These are phyloP conservation scores for Ephydatia muelleri DNA, from an alignment of 37 sponge, comb jelly and placozoan species.

Conservation along the genomic window DNA sequence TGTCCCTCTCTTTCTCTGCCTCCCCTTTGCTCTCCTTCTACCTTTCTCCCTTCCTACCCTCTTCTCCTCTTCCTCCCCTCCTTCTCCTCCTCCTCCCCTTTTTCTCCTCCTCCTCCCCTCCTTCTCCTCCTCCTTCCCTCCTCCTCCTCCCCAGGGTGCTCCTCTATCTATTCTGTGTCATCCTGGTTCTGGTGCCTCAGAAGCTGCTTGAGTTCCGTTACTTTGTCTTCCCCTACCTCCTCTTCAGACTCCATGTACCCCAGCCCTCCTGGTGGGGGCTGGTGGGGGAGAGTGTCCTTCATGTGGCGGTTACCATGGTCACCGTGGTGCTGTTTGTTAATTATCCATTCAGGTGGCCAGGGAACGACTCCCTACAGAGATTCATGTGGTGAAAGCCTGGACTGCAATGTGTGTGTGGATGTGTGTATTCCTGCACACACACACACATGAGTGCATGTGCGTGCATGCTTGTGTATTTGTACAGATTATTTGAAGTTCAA, in stretches of 20 bases:
- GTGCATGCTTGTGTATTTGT: too few relatives aligned
- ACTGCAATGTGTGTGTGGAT: neutral
- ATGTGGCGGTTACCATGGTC: constrained; percentile 50
- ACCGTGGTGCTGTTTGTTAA: constrained; percentile 68
- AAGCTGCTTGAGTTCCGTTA: constrained; percentile 91
- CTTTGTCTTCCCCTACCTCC: constrained; percentile 87
- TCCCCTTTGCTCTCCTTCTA: too few relatives aligned
- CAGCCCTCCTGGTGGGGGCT: neutral
- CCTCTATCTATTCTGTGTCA: constrained; percentile 42
- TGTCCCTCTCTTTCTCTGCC: too few relatives aligned
- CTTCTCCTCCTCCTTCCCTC: too few relatives aligned
- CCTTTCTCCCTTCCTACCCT: too few relatives aligned
- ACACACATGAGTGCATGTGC: too few relatives aligned
- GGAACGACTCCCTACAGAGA: constrained; percentile 51
- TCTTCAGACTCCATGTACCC: constrained; percentile 45
- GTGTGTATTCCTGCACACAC: too few relatives aligned
- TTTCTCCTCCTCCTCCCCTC: too few relatives aligned
- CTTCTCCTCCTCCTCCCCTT: too few relatives aligned
- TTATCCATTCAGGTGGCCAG: constrained; percentile 73
- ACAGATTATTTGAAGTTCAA: too few relatives aligned
- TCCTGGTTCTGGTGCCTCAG: constrained; percentile 73
- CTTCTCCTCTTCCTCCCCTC: too few relatives aligned
- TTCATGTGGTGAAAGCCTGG: constrained; percentile 78
- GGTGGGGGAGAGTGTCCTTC: constrained; percentile 38
- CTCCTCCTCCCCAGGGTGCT: constrained; percentile 30